Evolutionary conservation across 2,888 invertebrate genomes (phyloP).

Genomic region (Ormyrus pomaceus): DNA sequence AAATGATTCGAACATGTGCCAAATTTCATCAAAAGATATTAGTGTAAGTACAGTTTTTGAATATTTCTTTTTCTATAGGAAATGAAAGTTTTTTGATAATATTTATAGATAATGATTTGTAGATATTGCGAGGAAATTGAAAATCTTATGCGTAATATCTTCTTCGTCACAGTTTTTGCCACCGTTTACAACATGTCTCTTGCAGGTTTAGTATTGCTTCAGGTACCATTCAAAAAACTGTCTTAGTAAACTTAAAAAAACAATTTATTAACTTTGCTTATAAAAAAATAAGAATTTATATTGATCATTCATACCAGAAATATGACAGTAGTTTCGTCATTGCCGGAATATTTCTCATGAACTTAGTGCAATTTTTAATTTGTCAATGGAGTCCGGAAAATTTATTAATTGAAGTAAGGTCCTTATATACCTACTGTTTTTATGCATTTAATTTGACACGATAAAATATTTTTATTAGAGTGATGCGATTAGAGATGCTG

Average conservation of each 20-base stretch:
- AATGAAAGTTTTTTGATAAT: background rate
- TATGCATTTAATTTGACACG: background rate
- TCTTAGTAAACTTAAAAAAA: no score
- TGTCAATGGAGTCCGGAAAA: background rate
- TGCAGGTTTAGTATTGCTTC: background rate
- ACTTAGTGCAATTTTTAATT: no score
- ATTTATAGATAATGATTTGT: no score
- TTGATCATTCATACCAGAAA: background rate
- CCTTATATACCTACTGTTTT: background rate
- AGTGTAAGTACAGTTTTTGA: background rate
- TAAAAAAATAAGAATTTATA: no score
- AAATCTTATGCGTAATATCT: background rate
- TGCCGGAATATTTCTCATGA: background rate
- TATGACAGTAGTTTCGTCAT: slow-evolving; percentile 6
- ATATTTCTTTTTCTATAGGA: background rate
- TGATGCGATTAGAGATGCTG: slow-evolving; percentile 22
- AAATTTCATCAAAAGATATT: slow-evolving; percentile 21
- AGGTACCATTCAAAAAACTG: background rate
- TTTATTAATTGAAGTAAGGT: background rate
- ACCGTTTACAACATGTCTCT: slow-evolving; percentile 13
- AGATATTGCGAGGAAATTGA: slow-evolving; percentile 21
- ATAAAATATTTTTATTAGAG: slow-evolving; percentile 7
- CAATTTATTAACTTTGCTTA: no score
- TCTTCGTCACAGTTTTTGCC: background rate
- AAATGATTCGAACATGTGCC: no score